These are phyloP conservation scores for Odontocolon sp. DNA, from an alignment of 2,888 invertebrate species.

Conservation along the genomic window DNA sequence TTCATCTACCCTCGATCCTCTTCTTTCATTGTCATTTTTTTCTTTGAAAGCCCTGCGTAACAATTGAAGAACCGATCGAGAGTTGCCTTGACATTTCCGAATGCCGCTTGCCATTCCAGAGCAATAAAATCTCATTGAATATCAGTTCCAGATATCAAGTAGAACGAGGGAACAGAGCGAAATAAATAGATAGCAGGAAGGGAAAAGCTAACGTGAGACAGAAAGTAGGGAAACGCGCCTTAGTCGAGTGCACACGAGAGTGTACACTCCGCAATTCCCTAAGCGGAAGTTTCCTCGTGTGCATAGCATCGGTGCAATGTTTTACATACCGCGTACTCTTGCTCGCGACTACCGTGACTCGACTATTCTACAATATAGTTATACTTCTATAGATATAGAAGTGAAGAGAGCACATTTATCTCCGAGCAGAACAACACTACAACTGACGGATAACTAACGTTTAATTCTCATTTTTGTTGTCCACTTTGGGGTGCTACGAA, in stretches of 20 bases:
- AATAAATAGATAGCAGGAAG: not conserved
- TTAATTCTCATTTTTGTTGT: not conserved
- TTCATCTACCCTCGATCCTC: too few relatives aligned
- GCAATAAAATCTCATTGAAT: constrained; percentile 70
- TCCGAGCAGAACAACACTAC: not conserved
- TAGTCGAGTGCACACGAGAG: constrained; percentile 37
- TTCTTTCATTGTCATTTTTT: not conserved
- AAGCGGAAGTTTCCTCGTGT: constrained; percentile 54
- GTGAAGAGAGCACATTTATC: not conserved
- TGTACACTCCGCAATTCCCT: constrained; percentile 50
- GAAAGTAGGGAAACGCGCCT: constrained; percentile 3
- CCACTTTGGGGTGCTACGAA: not conserved
- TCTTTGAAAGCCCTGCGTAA: not conserved
- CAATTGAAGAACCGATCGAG: not conserved
- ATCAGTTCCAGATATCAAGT: constrained; percentile 66
- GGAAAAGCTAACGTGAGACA: constrained; percentile 16
- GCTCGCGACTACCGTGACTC: constrained; percentile 30
- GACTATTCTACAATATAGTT: not conserved
- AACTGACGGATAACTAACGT: not conserved
- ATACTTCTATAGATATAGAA: not conserved
- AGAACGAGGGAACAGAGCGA: constrained; percentile 61
- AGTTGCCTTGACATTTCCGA: constrained; percentile 65
- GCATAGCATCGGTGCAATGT: constrained; percentile 36
- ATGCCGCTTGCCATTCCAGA: constrained; percentile 58
- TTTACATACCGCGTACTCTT: constrained; percentile 38